Percentiles rank a stretch among this genome's conserved stretches.
These are phyloP conservation scores for Neoitamus cyanurus DNA, from an alignment of 2,888 invertebrate genomes.

Conservation along the genomic window DNA sequence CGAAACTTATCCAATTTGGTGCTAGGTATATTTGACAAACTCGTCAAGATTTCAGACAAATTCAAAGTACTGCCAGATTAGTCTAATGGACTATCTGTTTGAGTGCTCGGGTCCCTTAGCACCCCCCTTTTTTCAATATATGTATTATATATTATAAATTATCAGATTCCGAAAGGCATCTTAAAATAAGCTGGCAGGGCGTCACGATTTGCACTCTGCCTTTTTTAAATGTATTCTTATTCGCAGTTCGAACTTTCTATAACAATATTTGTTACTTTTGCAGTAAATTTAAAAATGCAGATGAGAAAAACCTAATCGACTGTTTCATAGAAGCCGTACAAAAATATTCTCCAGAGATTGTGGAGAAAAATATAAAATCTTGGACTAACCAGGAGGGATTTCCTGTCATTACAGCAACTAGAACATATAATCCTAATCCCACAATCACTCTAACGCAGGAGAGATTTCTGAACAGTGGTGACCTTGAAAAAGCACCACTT, in stretches of 20 bases:
- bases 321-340: neutral
- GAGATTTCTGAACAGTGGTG: conserved; percentile 22
- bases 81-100: too few relatives aligned
- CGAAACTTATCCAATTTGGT: too few relatives aligned
- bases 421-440: conserved; percentile 67
- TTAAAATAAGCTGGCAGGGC: too few relatives aligned
- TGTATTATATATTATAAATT: neutral
- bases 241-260: too few relatives aligned
- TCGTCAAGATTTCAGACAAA: too few relatives aligned
- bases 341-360: neutral
- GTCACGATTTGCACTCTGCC: too few relatives aligned
- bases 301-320: neutral
- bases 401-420: conserved; percentile 66
- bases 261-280: neutral
- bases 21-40: too few relatives aligned
- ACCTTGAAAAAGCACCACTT: conserved; percentile 51
- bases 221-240: too few relatives aligned
- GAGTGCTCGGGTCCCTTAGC: too few relatives aligned
- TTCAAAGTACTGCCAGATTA: too few relatives aligned
- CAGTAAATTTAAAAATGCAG: neutral
- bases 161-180: too few relatives aligned
- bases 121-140: too few relatives aligned
- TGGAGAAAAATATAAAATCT: neutral
- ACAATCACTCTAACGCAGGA: conserved; percentile 70
- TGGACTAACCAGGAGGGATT: neutral